Percentiles rank a stretch among this genome's conserved stretches.
These are phyloP conservation scores for Drosophila nigromelanica DNA, from an alignment of 1,140 invertebrate genomes.

Conservation along the genomic window DNA sequence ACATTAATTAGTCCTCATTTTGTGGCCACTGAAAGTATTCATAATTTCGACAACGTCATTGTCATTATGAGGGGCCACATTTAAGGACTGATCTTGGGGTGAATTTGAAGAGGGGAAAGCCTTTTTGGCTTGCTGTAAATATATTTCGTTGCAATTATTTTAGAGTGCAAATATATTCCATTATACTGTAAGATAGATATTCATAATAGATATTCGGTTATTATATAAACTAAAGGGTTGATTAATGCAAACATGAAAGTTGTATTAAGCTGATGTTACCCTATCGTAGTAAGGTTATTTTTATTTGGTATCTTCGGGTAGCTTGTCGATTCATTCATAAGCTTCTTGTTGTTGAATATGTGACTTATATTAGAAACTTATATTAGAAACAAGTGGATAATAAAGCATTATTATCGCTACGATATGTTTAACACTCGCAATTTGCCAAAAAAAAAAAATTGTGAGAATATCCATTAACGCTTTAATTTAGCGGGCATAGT, in stretches of 20 bases:
- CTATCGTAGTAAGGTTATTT: too few relatives aligned
- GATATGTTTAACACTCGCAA: background rate
- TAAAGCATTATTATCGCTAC: too few relatives aligned
- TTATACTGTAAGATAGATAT: background rate
- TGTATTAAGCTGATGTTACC: too few relatives aligned
- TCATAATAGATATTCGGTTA: background rate
- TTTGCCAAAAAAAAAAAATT: background rate
- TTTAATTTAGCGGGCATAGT: background rate
- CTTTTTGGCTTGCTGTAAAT: background rate
- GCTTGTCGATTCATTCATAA: too few relatives aligned
- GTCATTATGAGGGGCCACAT: conserved; percentile 16
- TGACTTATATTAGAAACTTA: too few relatives aligned
- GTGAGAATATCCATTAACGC: background rate
- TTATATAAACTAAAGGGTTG: too few relatives aligned
- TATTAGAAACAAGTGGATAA: too few relatives aligned
- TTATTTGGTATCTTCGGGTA: too few relatives aligned
- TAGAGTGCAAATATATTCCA: conserved; percentile 10
- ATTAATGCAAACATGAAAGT: too few relatives aligned
- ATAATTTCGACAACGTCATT: conserved; percentile 50
- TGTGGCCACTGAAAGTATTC: conserved; percentile 41
- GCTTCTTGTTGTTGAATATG: too few relatives aligned
- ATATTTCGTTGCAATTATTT: conserved; percentile 4
- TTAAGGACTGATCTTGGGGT: background rate
- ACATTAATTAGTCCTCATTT: conserved; percentile 75
- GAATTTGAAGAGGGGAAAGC: background rate